Conservation (phyloP, 2,888 invertebrate genomes). For the Lutraria lutraria region DNA sequence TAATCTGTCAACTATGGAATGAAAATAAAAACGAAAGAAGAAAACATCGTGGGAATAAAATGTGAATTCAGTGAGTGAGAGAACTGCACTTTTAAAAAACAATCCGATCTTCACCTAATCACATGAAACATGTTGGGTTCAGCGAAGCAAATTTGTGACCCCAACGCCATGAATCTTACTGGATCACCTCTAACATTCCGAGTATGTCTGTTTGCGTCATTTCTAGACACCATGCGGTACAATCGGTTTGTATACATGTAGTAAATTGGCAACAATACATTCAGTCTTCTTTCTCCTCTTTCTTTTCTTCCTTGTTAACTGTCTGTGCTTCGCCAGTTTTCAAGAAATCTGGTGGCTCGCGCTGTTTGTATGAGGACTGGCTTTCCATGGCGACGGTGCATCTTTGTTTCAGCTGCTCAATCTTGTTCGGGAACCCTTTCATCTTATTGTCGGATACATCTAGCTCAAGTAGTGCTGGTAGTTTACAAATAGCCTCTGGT, state of each 20-base stretch:
- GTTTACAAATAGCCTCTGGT: constrained; percentile 84
- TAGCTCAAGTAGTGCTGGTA: constrained; percentile 79
- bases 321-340: constrained; percentile 79
- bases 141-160: background rate
- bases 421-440: constrained; percentile 79
- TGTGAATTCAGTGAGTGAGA: background rate
- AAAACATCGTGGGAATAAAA: background rate
- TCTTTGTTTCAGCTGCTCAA: constrained; percentile 75
- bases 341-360: constrained; percentile 80
- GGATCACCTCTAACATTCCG: background rate
- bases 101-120: background rate
- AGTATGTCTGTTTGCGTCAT: background rate
- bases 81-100: background rate
- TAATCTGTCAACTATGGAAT: background rate
- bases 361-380: constrained; percentile 82
- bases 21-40: background rate
- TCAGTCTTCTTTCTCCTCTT: constrained; percentile 31
- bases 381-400: constrained; percentile 72
- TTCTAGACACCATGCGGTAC: background rate
- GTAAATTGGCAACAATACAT: background rate
- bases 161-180: background rate
- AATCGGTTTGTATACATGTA: background rate
- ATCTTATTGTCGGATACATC: constrained; percentile 85
- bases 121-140: background rate
- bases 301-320: constrained; percentile 65